phyloP scores from a whole-genome alignment of 1,140 invertebrate species.

The Pseudomyrmex pallidus region DNA sequence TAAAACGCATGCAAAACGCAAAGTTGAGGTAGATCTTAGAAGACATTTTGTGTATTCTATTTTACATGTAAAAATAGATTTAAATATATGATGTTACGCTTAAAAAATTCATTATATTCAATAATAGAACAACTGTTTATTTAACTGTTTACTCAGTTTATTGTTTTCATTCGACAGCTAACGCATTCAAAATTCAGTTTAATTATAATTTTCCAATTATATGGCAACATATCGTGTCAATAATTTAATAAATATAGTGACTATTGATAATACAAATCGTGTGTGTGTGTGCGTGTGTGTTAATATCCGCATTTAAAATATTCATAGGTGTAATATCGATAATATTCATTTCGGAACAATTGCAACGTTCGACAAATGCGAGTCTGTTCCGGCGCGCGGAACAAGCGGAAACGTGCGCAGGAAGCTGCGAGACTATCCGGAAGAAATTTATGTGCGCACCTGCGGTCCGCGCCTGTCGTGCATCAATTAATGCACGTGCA shows the following conservation, averaged over 20 bases:
- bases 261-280: too few relatives aligned
- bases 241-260: not conserved
- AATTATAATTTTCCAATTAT: slow-evolving; percentile 16
- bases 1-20: not conserved
- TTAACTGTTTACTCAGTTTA: not conserved
- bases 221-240: not conserved
- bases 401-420: slow-evolving; percentile 31
- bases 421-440: slow-evolving; percentile 35
- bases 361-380: slow-evolving; percentile 37
- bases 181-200: not conserved
- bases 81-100: slow-evolving; percentile 5
- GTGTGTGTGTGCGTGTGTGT: too few relatives aligned
- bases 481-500: slow-evolving; percentile 52
- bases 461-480: slow-evolving; percentile 34
- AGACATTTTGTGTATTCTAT: not conserved
- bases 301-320: slow-evolving; percentile 15
- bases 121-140: not conserved
- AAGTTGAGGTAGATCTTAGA: not conserved
- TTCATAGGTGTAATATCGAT: slow-evolving; percentile 23
- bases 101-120: not conserved
- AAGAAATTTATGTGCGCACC: slow-evolving; percentile 57
- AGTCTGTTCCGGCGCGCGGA: slow-evolving; percentile 9
- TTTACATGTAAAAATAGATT: not conserved
- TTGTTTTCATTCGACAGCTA: not conserved
- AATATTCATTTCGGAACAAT: slow-evolving; percentile 45